A percentile compares a stretch with the other conserved stretches of the same genome.
phyloP scores from a whole-genome alignment of 1,140 invertebrate species.

The Marisa cornuarietis region DNA sequence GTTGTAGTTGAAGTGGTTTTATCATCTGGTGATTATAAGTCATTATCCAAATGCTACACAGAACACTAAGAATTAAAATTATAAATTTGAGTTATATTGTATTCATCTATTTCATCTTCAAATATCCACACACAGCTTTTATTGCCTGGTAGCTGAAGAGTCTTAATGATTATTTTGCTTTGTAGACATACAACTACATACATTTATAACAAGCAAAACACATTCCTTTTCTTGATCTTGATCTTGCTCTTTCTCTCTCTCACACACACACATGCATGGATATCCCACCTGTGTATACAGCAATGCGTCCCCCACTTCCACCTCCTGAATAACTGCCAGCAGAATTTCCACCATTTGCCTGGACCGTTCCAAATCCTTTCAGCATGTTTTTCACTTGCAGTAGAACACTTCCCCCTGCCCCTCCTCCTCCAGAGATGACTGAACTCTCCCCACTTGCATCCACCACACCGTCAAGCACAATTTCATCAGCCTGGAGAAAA shows the following conservation, averaged over 20 bases:
- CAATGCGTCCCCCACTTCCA: constrained; percentile 55
- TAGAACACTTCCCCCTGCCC: constrained; percentile 54
- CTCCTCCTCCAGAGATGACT: constrained; percentile 34
- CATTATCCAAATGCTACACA: no score
- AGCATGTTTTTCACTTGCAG: constrained; percentile 36
- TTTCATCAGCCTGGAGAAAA: constrained; percentile 35
- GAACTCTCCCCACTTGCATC: constrained; percentile 35
- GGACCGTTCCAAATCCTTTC: constrained; percentile 46
- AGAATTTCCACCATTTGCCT: constrained; percentile 43
- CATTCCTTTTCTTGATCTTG: no score
- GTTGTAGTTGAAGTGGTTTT: no score
- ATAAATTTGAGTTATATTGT: no score
- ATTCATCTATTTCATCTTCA: no score
- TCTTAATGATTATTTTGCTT: no score
- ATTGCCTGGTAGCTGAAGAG: no score
- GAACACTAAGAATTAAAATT: no score
- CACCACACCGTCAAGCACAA: constrained; percentile 48
- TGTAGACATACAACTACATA: not conserved
- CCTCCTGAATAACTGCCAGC: constrained; percentile 35
- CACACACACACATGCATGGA: not conserved
- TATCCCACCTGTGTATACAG: constrained; percentile 36
- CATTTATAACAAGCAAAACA: not conserved
- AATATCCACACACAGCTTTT: no score
- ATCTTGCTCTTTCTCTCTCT: not conserved
- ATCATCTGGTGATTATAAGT: no score